Evolutionary conservation across 2,888 invertebrate species (phyloP), one percentile per base, ranked within the genome.

Genomic region (Philereme vetulata): DNA sequence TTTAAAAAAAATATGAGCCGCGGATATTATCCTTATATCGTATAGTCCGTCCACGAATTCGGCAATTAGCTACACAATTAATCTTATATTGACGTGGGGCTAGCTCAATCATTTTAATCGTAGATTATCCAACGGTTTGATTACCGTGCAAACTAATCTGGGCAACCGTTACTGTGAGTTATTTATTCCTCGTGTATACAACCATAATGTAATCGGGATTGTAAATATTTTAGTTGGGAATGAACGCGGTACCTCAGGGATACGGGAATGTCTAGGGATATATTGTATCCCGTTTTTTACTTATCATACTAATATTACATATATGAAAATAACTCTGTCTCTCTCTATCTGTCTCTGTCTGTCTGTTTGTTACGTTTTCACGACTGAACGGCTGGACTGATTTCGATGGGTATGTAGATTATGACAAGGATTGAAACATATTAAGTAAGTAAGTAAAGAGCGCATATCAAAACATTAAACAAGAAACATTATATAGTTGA

Each of bases 91-190:
- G 53, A 63, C 54, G 62, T 44, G 51, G 42, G 44, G 47, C 47
- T 49, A 56, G 53, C 51, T 64, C 60, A 52, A 60, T 62, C 60
- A 64, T 67, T 64, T 62, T 58, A 62, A 64, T 60, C 56, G 40
- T 21, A 54, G 66, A 66, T 66, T 54, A 64, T 46, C 53, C 51
- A 4, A 32, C 42, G 56, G 58, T 60, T 62, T 62, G 52, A 62
- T 64, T 62, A 62, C 51, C 8, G 49, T 10, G 35, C 11, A 6
- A 35, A 52, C 45, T 53, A 53, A 49, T 55, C 58, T 47, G 50
- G 51, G 5, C 43, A 4, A 36, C 7, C n/a, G 38, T 48, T 36
- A 11, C 32, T 21, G 8, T 32, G 33, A 36, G 11, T 48, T 48
- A 48, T 48, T 50, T 50, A 56, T 44, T 45, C n/a, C 44, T 35